phyloP scores from a whole-genome alignment of 37 sponge, comb jelly and placozoan genomes.

The Amphimedon queenslandica region DNA sequence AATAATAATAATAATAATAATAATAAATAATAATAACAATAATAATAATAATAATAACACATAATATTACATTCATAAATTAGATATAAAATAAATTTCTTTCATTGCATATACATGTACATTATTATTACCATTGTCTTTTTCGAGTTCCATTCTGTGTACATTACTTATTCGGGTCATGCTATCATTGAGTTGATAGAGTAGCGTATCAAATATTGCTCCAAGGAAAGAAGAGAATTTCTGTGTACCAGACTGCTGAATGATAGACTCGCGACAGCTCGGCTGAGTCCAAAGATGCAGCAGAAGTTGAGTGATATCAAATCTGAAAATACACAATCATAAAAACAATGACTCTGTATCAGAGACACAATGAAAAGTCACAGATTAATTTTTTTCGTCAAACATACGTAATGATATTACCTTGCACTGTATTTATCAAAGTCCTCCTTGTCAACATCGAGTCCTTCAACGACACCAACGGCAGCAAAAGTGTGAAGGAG shows the following conservation, averaged over 20 bases:
- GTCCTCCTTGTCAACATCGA: constrained; percentile 90
- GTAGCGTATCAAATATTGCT: constrained; percentile 71
- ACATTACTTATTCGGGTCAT: constrained; percentile 63
- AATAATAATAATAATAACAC: too few relatives aligned
- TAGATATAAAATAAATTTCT: background rate
- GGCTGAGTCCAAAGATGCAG: constrained; percentile 56
- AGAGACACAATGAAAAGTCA: too few relatives aligned
- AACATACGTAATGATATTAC: too few relatives aligned
- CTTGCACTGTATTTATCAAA: constrained; percentile 86
- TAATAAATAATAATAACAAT: background rate
- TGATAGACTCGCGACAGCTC: constrained; percentile 39
- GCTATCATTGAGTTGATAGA: constrained; percentile 73
- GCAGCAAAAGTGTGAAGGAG: constrained; percentile 76
- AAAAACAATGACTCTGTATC: background rate
- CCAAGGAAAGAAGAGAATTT: constrained; percentile 60
- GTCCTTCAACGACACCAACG: constrained; percentile 78
- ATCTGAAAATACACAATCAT: constrained; percentile 7
- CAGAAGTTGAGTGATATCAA: constrained; percentile 58
- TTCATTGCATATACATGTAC: background rate
- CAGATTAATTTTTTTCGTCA: too few relatives aligned
- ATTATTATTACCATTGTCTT: constrained; percentile 32
- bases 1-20: background rate
- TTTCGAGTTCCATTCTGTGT: constrained; percentile 32
- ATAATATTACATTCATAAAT: too few relatives aligned
- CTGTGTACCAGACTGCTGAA: constrained; percentile 13